A percentile compares a stretch with the other conserved stretches of the same genome.
Conservation (phyloP, 2,888 invertebrate species). For the Eristalis tenax region DNA sequence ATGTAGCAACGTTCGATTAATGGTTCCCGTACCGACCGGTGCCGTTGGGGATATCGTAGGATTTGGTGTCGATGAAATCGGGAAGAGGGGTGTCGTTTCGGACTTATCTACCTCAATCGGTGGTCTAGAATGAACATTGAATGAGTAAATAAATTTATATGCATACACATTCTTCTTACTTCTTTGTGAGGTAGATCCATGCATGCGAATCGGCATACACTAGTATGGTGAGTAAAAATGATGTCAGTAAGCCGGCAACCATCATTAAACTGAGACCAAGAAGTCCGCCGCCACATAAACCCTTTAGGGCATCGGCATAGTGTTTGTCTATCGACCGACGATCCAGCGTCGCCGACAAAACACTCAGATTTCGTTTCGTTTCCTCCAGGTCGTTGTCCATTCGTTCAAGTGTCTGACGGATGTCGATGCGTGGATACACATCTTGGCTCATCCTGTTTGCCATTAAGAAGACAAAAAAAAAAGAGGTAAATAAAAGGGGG, state of each 20-base stretch:
- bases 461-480: constrained; percentile 20
- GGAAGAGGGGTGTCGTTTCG: constrained; percentile 81
- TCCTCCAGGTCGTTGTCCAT: constrained; percentile 80
- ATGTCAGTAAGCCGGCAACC: constrained; percentile 92
- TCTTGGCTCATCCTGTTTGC: constrained; percentile 79
- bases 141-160: not conserved
- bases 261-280: constrained; percentile 93
- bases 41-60: constrained; percentile 80
- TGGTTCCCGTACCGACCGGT: constrained; percentile 78
- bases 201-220: constrained; percentile 97
- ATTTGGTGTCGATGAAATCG: constrained; percentile 78
- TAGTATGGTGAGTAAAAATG: constrained; percentile 93
- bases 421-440: constrained; percentile 80
- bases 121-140: constrained; percentile 73
- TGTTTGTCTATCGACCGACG: constrained; percentile 91
- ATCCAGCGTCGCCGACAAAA: constrained; percentile 86
- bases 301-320: constrained; percentile 89
- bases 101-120: constrained; percentile 80
- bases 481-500: not conserved
- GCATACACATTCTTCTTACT: constrained; percentile 83
- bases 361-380: constrained; percentile 81
- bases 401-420: constrained; percentile 77
- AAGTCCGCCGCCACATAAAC: constrained; percentile 91
- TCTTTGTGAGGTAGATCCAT: constrained; percentile 97
- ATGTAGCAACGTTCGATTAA: constrained; percentile 81